Evolutionary conservation across 92 coral and sea anemone genomes (phyloP).

Genomic region (Meandrina meandrites): DNA sequence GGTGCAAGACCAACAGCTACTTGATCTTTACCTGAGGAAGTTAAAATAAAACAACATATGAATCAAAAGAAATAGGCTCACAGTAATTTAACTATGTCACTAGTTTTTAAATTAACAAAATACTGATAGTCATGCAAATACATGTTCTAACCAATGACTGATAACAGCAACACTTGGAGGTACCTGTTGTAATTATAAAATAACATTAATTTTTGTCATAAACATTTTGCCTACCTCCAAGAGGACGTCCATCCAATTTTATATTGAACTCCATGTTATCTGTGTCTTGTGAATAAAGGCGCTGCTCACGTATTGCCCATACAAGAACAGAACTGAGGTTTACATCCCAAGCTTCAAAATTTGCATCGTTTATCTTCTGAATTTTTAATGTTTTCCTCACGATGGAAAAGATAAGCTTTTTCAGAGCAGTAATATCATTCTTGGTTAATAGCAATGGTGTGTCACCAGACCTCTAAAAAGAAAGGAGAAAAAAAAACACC

Average conservation of each 20-base stretch:
- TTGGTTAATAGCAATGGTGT: too few relatives aligned
- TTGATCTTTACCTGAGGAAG: constrained; percentile 60
- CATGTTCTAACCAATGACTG: too few relatives aligned
- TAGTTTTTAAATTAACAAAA: too few relatives aligned
- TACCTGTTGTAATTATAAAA: too few relatives aligned
- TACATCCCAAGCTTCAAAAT: constrained; percentile 34
- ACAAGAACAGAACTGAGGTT: constrained; percentile 30
- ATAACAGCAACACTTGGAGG: too few relatives aligned
- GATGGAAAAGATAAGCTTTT: too few relatives aligned
- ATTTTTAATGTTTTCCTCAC: too few relatives aligned
- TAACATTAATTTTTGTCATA: too few relatives aligned
- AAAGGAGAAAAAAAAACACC: too few relatives aligned
- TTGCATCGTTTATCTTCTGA: neutral
- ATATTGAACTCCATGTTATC: constrained; percentile 44
- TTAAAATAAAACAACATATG: neutral
- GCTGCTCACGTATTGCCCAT: constrained; percentile 53
- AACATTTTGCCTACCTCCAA: constrained; percentile 48
- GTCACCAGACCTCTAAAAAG: too few relatives aligned
- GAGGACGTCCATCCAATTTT: constrained; percentile 50
- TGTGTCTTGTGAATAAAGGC: too few relatives aligned
- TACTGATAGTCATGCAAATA: neutral
- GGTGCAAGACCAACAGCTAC: constrained; percentile 62
- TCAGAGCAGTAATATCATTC: too few relatives aligned
- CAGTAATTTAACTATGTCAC: neutral
- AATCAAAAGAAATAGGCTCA: neutral